A percentile compares a stretch with the other conserved stretches of the same genome.
phyloP scores from a whole-genome alignment of 2,888 invertebrate species.

The Apamea sordens region DNA sequence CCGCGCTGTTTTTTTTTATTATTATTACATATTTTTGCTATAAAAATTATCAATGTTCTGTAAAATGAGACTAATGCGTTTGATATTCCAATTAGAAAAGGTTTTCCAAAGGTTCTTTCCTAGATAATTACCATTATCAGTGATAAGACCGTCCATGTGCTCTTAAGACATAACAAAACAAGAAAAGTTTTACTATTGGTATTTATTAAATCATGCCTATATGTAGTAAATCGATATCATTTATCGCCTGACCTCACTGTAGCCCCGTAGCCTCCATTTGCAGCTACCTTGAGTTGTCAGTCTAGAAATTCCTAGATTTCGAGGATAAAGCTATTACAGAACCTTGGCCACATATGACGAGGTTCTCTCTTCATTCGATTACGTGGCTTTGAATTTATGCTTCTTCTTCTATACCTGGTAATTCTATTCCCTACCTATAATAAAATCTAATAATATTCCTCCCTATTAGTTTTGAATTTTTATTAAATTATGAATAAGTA shows the following conservation, averaged over 20 bases:
- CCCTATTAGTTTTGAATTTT: neutral
- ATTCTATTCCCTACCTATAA: no score
- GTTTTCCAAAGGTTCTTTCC: neutral
- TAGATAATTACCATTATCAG: neutral
- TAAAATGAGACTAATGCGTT: no score
- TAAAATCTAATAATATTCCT: neutral
- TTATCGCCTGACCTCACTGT: constrained; percentile 2
- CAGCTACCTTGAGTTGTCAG: constrained; percentile 3
- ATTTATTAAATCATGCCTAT: neutral
- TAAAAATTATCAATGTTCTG: neutral
- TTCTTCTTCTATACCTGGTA: no score
- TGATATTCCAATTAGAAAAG: no score
- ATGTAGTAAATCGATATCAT: neutral
- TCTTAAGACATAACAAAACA: neutral
- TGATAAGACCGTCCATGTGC: neutral
- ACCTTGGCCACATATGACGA: constrained; percentile 11
- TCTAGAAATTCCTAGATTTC: constrained; percentile 16
- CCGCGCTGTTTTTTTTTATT: no score
- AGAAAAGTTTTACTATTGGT: neutral
- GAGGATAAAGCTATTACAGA: constrained; percentile 26
- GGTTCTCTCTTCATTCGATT: constrained; percentile 1
- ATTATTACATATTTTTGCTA: no score
- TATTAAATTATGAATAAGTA: neutral
- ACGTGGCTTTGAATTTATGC: neutral
- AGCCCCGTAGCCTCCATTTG: constrained; percentile 1